Evolutionary conservation across 1,140 invertebrate genomes (phyloP).

Genomic region (Acyrthosiphon pisum): DNA sequence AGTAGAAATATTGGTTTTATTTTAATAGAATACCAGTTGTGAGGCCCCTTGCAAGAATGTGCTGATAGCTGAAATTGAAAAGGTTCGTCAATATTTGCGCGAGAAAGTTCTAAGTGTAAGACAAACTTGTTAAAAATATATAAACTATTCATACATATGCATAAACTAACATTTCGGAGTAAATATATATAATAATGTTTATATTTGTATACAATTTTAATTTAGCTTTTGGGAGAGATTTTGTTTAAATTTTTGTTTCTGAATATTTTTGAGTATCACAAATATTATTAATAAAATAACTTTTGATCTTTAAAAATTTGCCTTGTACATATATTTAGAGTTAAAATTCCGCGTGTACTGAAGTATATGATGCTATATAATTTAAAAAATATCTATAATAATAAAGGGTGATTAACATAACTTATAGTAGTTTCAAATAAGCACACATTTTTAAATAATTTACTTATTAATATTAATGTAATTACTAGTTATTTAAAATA

Average conservation of each 20-base stretch:
- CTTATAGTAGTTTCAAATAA: not conserved
- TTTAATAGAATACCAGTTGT: conserved; percentile 38
- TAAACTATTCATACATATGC: not conserved
- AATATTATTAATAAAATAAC: not conserved
- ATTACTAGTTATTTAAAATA: not conserved
- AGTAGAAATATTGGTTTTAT: conserved; percentile 52
- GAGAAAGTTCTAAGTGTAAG: conserved; percentile 53
- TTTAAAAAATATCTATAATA: not conserved
- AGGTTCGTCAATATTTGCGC: conserved; percentile 48
- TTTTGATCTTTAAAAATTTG: not conserved
- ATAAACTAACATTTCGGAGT: not conserved
- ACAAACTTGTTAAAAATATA: conserved; percentile 43
- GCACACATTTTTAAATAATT: not conserved
- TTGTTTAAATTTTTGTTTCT: not conserved
- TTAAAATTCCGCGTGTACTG: not conserved
- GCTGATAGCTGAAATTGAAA: conserved; percentile 51
- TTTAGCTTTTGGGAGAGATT: not conserved
- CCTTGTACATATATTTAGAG: not conserved
- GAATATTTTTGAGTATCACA: not conserved
- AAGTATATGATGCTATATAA: not conserved
- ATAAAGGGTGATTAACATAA: not conserved
- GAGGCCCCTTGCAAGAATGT: conserved; percentile 28
- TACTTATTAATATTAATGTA: not conserved
- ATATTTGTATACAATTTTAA: not conserved
- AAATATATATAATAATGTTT: not conserved